Percentiles rank a stretch among this genome's conserved stretches.
phyloP scores from a whole-genome alignment of 2,113 vertebrate genomes.

The Pimephales promelas region DNA sequence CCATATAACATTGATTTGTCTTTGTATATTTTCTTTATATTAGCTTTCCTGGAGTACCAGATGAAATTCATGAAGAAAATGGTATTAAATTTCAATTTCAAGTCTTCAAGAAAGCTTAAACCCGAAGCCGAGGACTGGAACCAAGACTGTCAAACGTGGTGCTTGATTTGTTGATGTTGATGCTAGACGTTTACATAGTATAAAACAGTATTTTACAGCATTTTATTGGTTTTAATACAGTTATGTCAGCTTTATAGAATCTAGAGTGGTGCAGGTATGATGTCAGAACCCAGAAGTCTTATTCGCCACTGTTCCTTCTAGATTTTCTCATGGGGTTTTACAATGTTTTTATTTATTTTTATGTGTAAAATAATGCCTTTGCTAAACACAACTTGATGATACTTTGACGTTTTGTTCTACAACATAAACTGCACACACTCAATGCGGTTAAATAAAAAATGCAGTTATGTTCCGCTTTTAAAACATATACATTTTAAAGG shows the following conservation, averaged over 20 bases:
- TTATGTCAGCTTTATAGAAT: not conserved
- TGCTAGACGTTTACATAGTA: not conserved
- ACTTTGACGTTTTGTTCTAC: too few species aligned
- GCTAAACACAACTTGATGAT: too few species aligned
- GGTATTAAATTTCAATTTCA: constrained; percentile 76
- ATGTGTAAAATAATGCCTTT: too few species aligned
- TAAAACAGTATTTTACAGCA: not conserved
- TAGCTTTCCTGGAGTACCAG: constrained; percentile 75
- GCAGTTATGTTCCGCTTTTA: too few species aligned
- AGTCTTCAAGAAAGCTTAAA: constrained; percentile 73
- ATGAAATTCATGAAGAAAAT: constrained; percentile 78
- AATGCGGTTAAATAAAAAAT: too few species aligned
- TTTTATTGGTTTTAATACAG: not conserved
- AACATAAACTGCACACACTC: too few species aligned
- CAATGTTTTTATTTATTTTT: too few species aligned
- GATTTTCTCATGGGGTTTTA: too few species aligned
- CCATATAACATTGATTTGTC: not conserved
- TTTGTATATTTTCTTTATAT: constrained; percentile 9
- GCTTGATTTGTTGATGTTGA: not conserved
- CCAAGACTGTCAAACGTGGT: not conserved
- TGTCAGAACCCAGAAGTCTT: too few species aligned
- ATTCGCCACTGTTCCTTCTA: too few species aligned
- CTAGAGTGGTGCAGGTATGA: not conserved
- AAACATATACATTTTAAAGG: too few species aligned
- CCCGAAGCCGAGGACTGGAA: not conserved